Evolutionary conservation across 2,113 vertebrate species (phyloP).

Genomic region (Petaurus breviceps): DNA sequence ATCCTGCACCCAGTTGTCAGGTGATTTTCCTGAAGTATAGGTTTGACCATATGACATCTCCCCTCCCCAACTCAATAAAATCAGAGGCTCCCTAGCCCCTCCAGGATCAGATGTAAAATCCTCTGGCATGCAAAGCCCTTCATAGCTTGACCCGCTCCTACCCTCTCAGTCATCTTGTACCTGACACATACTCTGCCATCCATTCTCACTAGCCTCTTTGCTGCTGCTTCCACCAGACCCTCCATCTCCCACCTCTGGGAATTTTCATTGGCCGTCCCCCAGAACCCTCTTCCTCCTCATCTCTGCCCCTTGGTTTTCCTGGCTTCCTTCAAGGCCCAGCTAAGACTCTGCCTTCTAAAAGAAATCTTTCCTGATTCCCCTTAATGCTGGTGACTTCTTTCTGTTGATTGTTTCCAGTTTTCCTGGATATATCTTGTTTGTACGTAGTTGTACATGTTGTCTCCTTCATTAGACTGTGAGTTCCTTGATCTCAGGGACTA

Average conservation of each 20-base stretch:
- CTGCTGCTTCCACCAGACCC: neutral
- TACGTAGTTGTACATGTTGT: neutral
- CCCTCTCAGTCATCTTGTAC: neutral
- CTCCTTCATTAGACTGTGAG: neutral
- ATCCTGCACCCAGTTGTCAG: neutral
- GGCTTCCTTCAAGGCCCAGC: neutral
- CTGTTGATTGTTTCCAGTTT: neutral
- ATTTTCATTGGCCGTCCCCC: neutral
- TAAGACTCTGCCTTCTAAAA: neutral
- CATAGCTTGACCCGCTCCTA: no score
- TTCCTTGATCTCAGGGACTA: neutral
- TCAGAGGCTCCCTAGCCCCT: neutral
- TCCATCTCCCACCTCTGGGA: neutral
- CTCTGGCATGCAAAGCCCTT: neutral
- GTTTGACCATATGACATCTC: neutral
- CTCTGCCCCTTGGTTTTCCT: neutral
- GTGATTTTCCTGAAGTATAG: neutral
- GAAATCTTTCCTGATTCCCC: neutral
- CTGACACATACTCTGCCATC: neutral
- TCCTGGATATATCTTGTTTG: neutral
- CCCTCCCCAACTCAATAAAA: neutral
- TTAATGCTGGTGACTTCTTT: neutral
- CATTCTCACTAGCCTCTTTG: neutral
- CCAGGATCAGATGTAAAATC: neutral
- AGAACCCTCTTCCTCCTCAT: neutral